These are phyloP conservation scores for Acronicta alni DNA, from an alignment of 2,888 invertebrate species.

Conservation along the genomic window DNA sequence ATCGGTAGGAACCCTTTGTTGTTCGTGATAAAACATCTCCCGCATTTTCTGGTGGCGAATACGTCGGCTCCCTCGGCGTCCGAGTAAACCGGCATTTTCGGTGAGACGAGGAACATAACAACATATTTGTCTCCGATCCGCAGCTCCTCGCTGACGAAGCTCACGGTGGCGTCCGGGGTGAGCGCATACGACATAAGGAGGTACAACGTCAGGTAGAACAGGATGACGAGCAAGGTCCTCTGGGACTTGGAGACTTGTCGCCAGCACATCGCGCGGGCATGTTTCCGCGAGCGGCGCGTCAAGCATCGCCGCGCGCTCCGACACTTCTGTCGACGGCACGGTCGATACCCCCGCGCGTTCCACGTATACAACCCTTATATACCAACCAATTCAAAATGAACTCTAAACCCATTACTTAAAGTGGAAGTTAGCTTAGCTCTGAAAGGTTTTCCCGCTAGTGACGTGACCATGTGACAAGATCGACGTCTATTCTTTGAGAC, in stretches of 20 bases:
- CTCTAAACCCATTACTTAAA: slow-evolving; percentile 12
- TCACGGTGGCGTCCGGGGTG: slow-evolving; percentile 58
- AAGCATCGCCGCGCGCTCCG: slow-evolving; percentile 61
- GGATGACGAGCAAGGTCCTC: slow-evolving; percentile 62
- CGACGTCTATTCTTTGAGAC: slow-evolving; percentile 20
- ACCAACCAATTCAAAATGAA: slow-evolving; percentile 20
- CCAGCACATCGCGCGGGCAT: slow-evolving; percentile 68
- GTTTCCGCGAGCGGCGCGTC: slow-evolving; percentile 55
- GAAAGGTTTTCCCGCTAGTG: slow-evolving; percentile 14
- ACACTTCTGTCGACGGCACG: slow-evolving; percentile 67
- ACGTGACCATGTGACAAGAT: slow-evolving; percentile 44
- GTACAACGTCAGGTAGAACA: slow-evolving; percentile 66
- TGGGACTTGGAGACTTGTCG: slow-evolving; percentile 69
- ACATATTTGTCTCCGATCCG: slow-evolving; percentile 70
- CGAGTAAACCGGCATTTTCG: slow-evolving; percentile 58
- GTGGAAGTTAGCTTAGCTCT: slow-evolving; percentile 9
- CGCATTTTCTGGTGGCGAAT: slow-evolving; percentile 65
- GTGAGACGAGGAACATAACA: slow-evolving; percentile 67
- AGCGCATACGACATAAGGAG: slow-evolving; percentile 62
- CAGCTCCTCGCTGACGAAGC: slow-evolving; percentile 68
- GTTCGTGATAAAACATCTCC: slow-evolving; percentile 73
- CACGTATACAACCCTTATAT: slow-evolving; percentile 46
- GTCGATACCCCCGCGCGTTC: slow-evolving; percentile 68
- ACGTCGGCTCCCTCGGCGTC: slow-evolving; percentile 71
- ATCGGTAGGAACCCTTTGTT: slow-evolving; percentile 74